Percentiles rank a stretch among this genome's conserved stretches.
Evolutionary conservation across 2,113 vertebrate species (phyloP).

Genomic region (Pelecanus crispus): DNA sequence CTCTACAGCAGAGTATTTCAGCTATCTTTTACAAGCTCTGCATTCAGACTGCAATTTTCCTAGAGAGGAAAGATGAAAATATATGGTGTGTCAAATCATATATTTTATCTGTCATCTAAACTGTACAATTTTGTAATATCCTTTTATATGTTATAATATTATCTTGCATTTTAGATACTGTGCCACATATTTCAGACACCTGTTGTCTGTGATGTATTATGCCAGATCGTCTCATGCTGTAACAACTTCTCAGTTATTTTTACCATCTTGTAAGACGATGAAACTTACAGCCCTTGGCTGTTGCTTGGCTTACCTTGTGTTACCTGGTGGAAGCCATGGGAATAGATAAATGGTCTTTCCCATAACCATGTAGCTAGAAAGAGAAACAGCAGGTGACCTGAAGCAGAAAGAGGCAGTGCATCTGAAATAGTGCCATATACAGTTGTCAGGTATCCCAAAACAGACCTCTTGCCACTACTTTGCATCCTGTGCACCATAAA

Average conservation of each 20-base stretch:
- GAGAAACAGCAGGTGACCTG: not conserved
- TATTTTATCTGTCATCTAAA: slow-evolving; percentile 54
- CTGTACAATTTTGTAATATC: slow-evolving; percentile 37
- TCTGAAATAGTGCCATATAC: not conserved
- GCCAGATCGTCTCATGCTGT: not conserved
- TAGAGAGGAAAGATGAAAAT: slow-evolving; percentile 22
- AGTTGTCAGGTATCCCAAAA: not conserved
- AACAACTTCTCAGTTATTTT: slow-evolving; percentile 32
- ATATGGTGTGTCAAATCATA: not conserved
- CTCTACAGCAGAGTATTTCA: not conserved
- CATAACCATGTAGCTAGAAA: not conserved
- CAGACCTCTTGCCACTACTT: not conserved
- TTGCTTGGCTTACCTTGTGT: not conserved
- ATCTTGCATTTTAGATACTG: slow-evolving; percentile 9
- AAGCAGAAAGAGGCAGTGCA: not conserved
- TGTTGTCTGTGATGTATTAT: not conserved
- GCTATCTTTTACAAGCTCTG: not conserved
- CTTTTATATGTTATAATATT: slow-evolving; percentile 48
- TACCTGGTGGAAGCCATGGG: not conserved
- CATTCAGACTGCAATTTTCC: slow-evolving; percentile 4
- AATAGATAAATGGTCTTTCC: not conserved
- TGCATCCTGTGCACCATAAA: not conserved
- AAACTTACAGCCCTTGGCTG: not conserved
- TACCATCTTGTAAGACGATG: not conserved
- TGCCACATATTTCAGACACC: slow-evolving; percentile 16